Conservation (phyloP, 1,140 invertebrate species). For the Drosophila orosa region DNA sequence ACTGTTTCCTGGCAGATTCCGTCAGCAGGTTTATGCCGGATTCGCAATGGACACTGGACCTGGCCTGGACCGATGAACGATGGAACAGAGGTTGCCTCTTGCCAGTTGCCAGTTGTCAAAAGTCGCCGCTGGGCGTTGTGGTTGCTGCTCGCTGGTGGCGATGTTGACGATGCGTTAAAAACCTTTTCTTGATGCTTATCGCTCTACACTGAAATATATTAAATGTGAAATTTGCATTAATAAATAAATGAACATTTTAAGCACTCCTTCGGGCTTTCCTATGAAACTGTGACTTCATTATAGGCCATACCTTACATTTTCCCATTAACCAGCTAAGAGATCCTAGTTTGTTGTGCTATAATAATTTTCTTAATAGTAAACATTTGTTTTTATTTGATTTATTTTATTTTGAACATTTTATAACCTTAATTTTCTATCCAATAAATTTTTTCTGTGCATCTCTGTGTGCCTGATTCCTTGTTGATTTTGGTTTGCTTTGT, state of each 20-base stretch:
- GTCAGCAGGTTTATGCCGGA: slow-evolving; percentile 65
- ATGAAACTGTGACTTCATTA: background rate
- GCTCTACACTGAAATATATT: slow-evolving; percentile 3
- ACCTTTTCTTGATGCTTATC: slow-evolving; percentile 56
- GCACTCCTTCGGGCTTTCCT: too few relatives aligned
- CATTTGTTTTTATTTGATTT: too few relatives aligned
- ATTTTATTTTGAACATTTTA: background rate
- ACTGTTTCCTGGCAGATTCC: slow-evolving; percentile 24
- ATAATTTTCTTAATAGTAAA: background rate
- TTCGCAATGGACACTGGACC: slow-evolving; percentile 45
- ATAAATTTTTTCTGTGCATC: background rate
- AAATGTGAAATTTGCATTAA: background rate
- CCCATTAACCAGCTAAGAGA: background rate
- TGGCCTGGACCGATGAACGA: background rate
- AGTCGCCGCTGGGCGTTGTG: slow-evolving; percentile 58
- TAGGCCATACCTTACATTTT: background rate
- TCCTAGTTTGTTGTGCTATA: too few relatives aligned
- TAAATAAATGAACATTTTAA: too few relatives aligned
- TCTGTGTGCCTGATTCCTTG: slow-evolving; percentile 2
- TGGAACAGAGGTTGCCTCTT: slow-evolving; percentile 8
- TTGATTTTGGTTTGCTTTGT: slow-evolving; percentile 21
- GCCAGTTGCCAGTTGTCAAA: slow-evolving; percentile 56
- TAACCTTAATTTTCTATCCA: background rate
- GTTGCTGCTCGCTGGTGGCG: slow-evolving; percentile 36
- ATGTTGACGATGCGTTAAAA: slow-evolving; percentile 59